Base-by-base conservation (phyloP, 2,797 vertebrate species). In the Poeciliopsis presidionis region DNA sequence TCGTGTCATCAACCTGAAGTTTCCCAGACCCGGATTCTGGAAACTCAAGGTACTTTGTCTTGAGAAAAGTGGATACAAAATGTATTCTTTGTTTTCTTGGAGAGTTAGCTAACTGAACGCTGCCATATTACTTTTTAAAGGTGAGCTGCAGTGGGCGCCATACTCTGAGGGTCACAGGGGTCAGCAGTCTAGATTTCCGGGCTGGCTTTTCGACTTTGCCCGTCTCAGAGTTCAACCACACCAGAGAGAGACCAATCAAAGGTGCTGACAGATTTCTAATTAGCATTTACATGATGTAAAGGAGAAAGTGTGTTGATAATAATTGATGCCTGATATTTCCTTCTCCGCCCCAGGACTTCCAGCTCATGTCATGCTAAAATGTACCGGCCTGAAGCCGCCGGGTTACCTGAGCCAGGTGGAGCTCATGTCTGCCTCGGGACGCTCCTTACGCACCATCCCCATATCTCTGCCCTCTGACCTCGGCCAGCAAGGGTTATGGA, bases 161-260 rank as follows among this genome's bases (percentile, higher is more conserved):
- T 79, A 98, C 97, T 0, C 95, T 99, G 86, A 96, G 98, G 87
- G 95, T 99, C 86, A 98, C 97, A 0, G 98, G 98, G 28, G 95
- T 98, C 92, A 99, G 98, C 86, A 93, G 86, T 78, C 85, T 99
- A 3, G 96, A 96, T 93, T 99, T 99, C 82, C 95, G 95, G 28
- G 97, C 97, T 0, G 96, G 97, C 18, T 99, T 99, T 90, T 97
- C 97, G 86, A 95, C 92, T 1, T 73, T 94, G 25, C 94, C 91
- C 0, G 96, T 96, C 0, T 88, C 94, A 0, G 96, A 97, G 83
- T 94, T 95, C 83, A 96, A 91, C 86, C 94, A 94, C 55, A 96
- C 95, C 5, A 94, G 95, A 33, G 96, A 97, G 86, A 95, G 94
- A 88, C 98, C 97, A 0, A 89, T 98, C 84, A 97, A 97, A 97